These are phyloP conservation scores for Luffia ferchaultella DNA, from an alignment of 2,888 invertebrate genomes.

Conservation along the genomic window DNA sequence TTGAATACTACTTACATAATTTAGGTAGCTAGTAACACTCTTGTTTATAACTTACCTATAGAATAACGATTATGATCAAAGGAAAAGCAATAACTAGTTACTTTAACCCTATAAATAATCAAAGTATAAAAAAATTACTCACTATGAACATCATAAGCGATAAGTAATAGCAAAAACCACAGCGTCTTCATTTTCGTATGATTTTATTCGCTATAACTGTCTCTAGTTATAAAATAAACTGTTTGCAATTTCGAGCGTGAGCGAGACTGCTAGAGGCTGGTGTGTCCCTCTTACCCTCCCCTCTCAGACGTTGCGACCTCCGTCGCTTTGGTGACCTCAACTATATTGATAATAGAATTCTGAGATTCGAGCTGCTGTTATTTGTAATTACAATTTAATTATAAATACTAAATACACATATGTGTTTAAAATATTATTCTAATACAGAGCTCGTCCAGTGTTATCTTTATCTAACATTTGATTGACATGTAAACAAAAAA, in stretches of 20 bases:
- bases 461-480: too few species aligned
- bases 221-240: not conserved
- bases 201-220: not conserved
- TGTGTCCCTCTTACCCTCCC: not conserved
- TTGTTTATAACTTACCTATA: too few species aligned
- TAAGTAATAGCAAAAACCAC: conserved; percentile 31
- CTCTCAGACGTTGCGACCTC: not conserved
- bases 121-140: conserved; percentile 22
- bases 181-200: conserved; percentile 33
- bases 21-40: too few species aligned
- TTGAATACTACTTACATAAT: too few species aligned
- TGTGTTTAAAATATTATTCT: too few species aligned
- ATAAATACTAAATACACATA: too few species aligned
- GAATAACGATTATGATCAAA: too few species aligned
- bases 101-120: not conserved
- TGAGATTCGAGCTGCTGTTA: not conserved
- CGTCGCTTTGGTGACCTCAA: not conserved
- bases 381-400: too few species aligned
- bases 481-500: too few species aligned
- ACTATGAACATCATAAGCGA: conserved; percentile 40
- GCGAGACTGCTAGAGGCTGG: not conserved
- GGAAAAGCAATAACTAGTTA: too few species aligned
- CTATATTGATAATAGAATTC: not conserved
- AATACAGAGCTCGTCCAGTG: too few species aligned
- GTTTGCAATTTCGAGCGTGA: not conserved